Conservation (phyloP, 1,140 invertebrate genomes). For the Papilio polytes region DNA sequence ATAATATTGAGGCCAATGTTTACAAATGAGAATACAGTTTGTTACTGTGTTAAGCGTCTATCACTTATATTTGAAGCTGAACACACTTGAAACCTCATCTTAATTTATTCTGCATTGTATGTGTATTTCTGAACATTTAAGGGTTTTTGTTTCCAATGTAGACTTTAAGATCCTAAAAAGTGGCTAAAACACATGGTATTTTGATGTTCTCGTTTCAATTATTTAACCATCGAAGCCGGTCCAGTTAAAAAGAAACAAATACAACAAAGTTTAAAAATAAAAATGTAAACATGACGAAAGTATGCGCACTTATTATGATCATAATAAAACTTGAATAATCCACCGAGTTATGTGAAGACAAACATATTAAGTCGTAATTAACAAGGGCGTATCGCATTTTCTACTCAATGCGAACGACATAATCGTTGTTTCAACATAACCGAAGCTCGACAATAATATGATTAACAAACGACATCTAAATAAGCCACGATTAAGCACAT, state of each 20-base stretch:
- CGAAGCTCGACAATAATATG: conserved; percentile 35
- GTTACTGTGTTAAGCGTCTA: background rate
- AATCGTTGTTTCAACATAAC: conserved; percentile 28
- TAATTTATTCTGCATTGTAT: no score
- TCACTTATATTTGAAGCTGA: background rate
- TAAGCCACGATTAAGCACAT: conserved; percentile 59
- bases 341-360: background rate
- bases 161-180: background rate
- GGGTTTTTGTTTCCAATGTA: background rate
- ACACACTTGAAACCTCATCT: background rate
- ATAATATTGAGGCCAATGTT: background rate
- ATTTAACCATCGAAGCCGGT: background rate
- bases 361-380: conserved; percentile 22
- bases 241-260: background rate
- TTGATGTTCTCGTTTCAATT: background rate
- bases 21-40: background rate
- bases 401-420: conserved; percentile 2
- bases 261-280: background rate
- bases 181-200: background rate
- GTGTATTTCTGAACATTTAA: no score
- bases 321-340: background rate
- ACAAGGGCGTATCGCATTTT: conserved; percentile 25
- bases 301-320: background rate
- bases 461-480: conserved; percentile 46
- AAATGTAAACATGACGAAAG: background rate